Evolutionary conservation across 2,113 vertebrate genomes (phyloP), one percentile per base, ranked within the genome.

Genomic region (Bothrops jararaca): DNA sequence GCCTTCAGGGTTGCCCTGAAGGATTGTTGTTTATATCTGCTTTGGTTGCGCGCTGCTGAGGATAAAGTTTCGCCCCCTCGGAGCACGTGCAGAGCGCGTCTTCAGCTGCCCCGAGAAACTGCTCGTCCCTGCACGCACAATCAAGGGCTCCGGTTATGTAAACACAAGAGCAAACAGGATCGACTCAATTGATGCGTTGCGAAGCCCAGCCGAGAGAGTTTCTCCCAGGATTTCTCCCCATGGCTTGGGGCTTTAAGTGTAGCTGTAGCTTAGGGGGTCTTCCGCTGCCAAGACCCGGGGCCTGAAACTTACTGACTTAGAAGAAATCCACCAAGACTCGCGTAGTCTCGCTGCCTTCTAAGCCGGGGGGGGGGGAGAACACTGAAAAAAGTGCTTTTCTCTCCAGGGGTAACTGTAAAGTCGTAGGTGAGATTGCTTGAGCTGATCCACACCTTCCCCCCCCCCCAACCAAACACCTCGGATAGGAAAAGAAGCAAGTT

Each of bases 391-490:
- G 48, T 50, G n/a, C 69, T 80, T 80, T 80, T 39, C 69, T 9
- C 64, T 34, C n/a, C n/a, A 34, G 13, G 34, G 74, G 18, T 22
- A 80, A 80, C 34, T 22, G n/a, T 39, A 3, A 34, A 39, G 34
- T 20, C 15, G 34, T 39, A 80, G 69, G 69, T 18, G 5, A 39
- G 69, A 18, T 3, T 22, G 34, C 15, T 80, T 80, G 74, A 80
- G 34, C 34, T 42, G 18, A 80, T 7, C 4, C 2, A 34, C 1
- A n/a, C n/a, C n/a, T n/a, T n/a, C 13, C 0, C 12, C 13, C 0
- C 3, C 53, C 53, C 53, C 18, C 42, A 9, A 80, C 3, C 15
- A 80, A 15, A 34, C n/a, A 74, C 18, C 13, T 80, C 1, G 18
- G 74, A 1, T 39, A 80, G 34, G 69, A 80, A 80, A 80, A 80